A percentile compares a stretch with the other conserved stretches of the same genome.
Evolutionary conservation across 2,797 vertebrate species (phyloP).

Genomic region (Tauraco hartlaubi): DNA sequence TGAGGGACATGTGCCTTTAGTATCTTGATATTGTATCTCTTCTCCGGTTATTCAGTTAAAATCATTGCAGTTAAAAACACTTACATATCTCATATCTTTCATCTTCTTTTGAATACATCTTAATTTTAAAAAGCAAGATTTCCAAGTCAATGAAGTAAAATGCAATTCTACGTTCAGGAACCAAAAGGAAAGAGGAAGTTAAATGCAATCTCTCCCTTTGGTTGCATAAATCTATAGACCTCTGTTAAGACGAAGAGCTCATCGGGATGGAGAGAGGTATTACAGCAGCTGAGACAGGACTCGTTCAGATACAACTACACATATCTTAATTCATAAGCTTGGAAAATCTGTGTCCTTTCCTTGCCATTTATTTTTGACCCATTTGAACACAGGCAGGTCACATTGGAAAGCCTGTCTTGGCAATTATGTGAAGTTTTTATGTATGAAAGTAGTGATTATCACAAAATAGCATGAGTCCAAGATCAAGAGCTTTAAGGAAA

Average conservation of each 20-base stretch:
- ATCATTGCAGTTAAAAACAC: neutral
- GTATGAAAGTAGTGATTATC: neutral
- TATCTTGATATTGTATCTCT: accelerated
- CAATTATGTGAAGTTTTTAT: neutral
- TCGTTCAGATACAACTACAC: neutral
- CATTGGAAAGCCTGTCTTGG: neutral
- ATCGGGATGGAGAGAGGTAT: neutral
- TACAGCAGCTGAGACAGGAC: neutral
- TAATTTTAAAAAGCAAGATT: neutral
- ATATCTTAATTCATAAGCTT: neutral
- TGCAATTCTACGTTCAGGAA: neutral
- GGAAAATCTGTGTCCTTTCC: neutral
- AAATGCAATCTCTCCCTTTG: neutral
- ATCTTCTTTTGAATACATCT: neutral
- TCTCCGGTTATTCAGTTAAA: neutral
- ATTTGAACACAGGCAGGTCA: neutral
- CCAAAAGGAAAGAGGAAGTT: neutral
- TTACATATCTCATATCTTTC: neutral
- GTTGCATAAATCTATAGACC: neutral
- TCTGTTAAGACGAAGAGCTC: neutral
- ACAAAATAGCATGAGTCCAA: neutral
- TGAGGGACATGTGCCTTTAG: accelerated
- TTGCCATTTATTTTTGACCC: neutral
- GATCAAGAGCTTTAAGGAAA: neutral
- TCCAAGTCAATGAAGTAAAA: neutral